These are phyloP conservation scores for Syritta pipiens DNA, from an alignment of 2,888 invertebrate genomes.

Conservation along the genomic window DNA sequence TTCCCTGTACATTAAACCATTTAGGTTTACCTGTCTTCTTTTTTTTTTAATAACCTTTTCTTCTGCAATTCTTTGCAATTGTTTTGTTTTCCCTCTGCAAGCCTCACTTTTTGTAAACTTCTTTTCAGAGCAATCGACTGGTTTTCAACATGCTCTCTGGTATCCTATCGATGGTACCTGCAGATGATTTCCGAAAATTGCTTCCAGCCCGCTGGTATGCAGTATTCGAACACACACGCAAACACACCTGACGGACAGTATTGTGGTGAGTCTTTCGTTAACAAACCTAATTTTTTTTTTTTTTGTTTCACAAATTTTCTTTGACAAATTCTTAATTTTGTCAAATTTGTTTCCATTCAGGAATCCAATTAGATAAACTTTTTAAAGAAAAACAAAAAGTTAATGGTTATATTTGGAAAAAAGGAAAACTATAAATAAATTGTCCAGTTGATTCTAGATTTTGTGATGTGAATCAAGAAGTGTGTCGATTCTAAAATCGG, in stretches of 20 bases:
- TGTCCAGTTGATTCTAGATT: neutral
- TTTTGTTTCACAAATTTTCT: constrained; percentile 2
- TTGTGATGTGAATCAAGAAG: neutral
- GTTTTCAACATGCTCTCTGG: constrained; percentile 52
- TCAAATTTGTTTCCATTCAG: constrained; percentile 14
- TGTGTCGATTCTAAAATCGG: neutral
- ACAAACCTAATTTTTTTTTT: constrained; percentile 21
- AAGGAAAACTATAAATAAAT: neutral
- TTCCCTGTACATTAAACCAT: too few relatives aligned
- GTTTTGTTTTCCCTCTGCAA: constrained; percentile 62
- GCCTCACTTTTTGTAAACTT: constrained; percentile 69
- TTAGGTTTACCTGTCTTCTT: too few relatives aligned
- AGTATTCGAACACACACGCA: constrained; percentile 51
- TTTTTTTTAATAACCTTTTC: constrained; percentile 14
- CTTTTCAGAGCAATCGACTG: constrained; percentile 62
- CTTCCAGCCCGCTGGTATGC: constrained; percentile 67
- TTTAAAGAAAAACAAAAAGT: neutral
- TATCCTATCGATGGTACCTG: constrained; percentile 64
- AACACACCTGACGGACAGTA: constrained; percentile 26
- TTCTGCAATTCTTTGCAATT: constrained; percentile 57
- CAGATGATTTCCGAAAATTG: constrained; percentile 65
- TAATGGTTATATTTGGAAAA: neutral
- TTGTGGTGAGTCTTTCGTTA: constrained; percentile 61
- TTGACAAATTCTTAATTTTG: constrained; percentile 25
- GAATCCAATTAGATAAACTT: constrained; percentile 4